Conservation (phyloP, 2,888 invertebrate genomes). For the Pyrgus malvae region DNA sequence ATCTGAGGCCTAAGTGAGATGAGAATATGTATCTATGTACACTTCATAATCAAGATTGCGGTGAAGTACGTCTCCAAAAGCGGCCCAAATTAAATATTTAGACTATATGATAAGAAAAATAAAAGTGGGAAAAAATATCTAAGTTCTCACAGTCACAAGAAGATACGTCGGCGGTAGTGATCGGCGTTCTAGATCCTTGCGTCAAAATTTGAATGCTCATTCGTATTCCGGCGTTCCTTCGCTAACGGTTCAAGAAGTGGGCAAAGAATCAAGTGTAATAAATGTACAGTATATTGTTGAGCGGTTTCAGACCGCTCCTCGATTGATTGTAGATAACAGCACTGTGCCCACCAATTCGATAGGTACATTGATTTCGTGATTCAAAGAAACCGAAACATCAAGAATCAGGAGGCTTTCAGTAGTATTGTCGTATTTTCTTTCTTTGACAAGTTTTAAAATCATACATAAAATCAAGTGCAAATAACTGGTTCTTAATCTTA, state of each 20-base stretch:
- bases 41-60: no score
- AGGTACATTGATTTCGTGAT: neutral
- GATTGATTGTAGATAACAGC: conserved; percentile 12
- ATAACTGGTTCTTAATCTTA: neutral
- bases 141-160: no score
- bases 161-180: neutral
- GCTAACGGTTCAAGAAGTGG: conserved; percentile 40
- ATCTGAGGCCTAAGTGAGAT: no score
- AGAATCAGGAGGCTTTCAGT: no score
- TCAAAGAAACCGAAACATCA: neutral
- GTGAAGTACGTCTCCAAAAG: no score
- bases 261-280: conserved; percentile 29
- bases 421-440: neutral
- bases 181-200: conserved; percentile 1
- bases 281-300: conserved; percentile 29
- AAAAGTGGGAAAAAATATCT: no score
- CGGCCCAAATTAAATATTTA: no score
- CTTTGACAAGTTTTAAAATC: no score
- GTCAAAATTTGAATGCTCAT: conserved; percentile 37
- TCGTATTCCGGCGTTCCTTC: conserved; percentile 38
- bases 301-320: conserved; percentile 22
- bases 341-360: neutral
- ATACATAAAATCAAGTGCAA: no score
- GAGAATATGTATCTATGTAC: no score
- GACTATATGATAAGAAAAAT: no score